phyloP scores from a whole-genome alignment of 35 echinoderm and acorn worm species.

The Acanthaster planci region DNA sequence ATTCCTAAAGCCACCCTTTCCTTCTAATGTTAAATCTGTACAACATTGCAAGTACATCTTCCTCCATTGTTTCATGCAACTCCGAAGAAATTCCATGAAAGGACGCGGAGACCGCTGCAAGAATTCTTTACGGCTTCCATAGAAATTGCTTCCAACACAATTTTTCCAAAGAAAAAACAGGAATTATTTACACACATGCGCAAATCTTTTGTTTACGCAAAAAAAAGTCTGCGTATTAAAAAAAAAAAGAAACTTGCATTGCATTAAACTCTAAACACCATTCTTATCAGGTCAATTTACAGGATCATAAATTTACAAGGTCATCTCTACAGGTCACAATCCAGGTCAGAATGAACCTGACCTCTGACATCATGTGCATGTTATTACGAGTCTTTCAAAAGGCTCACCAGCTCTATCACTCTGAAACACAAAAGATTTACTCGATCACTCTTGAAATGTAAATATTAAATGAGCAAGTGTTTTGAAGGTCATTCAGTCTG shows the following conservation, averaged over 20 bases:
- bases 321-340: too few species aligned
- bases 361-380: too few species aligned
- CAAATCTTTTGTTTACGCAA: not conserved
- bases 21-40: not conserved
- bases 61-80: not conserved
- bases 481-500: too few species aligned
- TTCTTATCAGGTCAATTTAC: constrained; percentile 10
- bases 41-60: constrained; percentile 9
- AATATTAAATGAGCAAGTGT: too few species aligned
- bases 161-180: not conserved
- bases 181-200: not conserved
- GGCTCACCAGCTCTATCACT: too few species aligned
- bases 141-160: not conserved
- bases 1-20: not conserved
- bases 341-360: too few species aligned
- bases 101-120: not conserved
- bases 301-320: not conserved
- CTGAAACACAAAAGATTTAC: too few species aligned
- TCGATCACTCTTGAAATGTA: too few species aligned
- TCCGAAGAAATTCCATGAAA: not conserved
- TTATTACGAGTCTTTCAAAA: too few species aligned
- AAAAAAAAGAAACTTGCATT: constrained; percentile 25
- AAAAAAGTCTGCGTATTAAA: not conserved
- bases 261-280: not conserved
- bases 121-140: not conserved